phyloP scores from a whole-genome alignment of 37 sponge, comb jelly and placozoan species.

The Bolinopsis microptera region DNA sequence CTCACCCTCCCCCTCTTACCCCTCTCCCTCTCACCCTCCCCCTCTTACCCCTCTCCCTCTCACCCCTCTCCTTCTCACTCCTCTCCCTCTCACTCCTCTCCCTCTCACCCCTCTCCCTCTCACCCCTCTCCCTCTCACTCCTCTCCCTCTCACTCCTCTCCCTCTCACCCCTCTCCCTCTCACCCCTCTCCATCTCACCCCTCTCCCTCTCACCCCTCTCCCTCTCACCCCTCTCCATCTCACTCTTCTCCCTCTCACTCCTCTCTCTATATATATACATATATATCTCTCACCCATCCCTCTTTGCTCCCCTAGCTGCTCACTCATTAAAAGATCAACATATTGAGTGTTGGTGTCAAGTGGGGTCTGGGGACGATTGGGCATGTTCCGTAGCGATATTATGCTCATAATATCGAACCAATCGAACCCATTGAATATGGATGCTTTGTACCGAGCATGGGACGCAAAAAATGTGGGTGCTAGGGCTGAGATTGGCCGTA shows the following conservation, averaged over 20 bases:
- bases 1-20: no score
- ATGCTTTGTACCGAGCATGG: background rate
- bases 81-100: background rate
- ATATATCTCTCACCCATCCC: background rate
- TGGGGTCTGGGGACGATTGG: background rate
- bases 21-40: no score
- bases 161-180: background rate
- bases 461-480: background rate
- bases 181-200: background rate
- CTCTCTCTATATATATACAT: no score
- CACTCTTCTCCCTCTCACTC: no score
- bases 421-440: constrained; percentile 2
- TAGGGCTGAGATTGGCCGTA: background rate
- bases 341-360: background rate
- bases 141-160: background rate
- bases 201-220: background rate
- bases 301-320: background rate
- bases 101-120: background rate
- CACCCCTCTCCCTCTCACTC: background rate
- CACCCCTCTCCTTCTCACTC: background rate
- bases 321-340: background rate
- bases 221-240: background rate
- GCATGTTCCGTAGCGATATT: background rate
- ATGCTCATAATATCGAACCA: background rate
- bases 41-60: background rate